phyloP scores from a whole-genome alignment of 2,888 invertebrate species.

The Pecten maximus region DNA sequence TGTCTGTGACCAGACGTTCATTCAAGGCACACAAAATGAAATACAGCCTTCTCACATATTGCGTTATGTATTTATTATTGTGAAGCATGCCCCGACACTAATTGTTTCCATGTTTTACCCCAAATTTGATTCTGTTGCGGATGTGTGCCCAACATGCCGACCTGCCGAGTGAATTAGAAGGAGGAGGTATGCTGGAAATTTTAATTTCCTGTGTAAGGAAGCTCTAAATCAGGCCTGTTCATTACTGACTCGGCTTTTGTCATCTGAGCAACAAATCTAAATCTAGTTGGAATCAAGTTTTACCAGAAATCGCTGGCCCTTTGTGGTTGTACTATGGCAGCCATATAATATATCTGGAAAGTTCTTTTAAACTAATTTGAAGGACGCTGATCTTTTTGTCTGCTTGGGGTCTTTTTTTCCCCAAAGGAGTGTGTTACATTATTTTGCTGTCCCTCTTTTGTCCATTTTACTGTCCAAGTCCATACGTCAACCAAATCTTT shows the following conservation, averaged over 20 bases:
- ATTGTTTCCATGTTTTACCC: conserved; percentile 30
- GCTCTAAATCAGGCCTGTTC: conserved; percentile 20
- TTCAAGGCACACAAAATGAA: conserved; percentile 30
- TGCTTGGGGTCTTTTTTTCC: neutral
- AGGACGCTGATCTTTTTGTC: neutral
- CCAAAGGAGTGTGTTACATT: too few species aligned
- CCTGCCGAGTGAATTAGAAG: conserved; percentile 9
- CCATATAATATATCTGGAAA: neutral
- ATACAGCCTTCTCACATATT: neutral
- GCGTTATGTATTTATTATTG: conserved; percentile 30
- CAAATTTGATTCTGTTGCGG: conserved; percentile 19
- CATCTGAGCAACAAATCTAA: neutral
- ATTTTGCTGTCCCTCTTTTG: too few species aligned
- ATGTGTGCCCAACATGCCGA: conserved; percentile 33
- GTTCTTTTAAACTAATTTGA: neutral
- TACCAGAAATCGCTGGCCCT: neutral
- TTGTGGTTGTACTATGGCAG: neutral
- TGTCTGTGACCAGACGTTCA: neutral
- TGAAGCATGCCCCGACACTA: conserved; percentile 26
- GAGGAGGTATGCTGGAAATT: conserved; percentile 28
- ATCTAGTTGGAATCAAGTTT: neutral
- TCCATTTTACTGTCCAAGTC: too few species aligned
- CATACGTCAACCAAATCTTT: too few species aligned
- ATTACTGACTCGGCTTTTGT: conserved; percentile 10
- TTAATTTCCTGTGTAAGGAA: conserved; percentile 24